Evolutionary conservation across 2,888 invertebrate species (phyloP).

Genomic region (Spilarctia lutea): DNA sequence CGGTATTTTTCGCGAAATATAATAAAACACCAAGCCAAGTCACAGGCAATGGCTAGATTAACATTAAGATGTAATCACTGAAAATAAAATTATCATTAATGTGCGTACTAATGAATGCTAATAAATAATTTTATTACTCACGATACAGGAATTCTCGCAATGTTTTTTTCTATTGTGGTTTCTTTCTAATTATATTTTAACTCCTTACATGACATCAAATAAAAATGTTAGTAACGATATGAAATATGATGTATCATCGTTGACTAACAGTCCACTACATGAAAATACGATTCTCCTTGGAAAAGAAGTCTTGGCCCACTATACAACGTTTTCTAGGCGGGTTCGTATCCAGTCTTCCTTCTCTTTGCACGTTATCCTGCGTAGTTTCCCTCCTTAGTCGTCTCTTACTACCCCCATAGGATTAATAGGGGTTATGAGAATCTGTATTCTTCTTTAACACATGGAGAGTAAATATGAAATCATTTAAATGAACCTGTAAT

Average conservation of each 20-base stretch:
- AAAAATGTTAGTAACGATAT: conserved; percentile 6
- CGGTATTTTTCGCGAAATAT: neutral
- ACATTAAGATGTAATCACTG: neutral
- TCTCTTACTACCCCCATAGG: no score
- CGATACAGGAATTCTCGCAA: conserved; percentile 21
- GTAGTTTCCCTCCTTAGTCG: no score
- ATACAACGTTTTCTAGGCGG: no score
- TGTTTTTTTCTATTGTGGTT: conserved; percentile 38
- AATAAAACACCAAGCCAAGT: neutral
- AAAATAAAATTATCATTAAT: conserved; percentile 1
- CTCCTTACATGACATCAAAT: conserved; percentile 7
- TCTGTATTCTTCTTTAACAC: no score
- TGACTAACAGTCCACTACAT: no score
- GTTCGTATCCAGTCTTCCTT: no score
- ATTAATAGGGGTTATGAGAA: no score
- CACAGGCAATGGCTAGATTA: neutral
- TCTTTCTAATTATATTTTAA: conserved; percentile 22
- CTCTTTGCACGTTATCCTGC: no score
- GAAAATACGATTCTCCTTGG: no score
- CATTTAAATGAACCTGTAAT: conserved; percentile 34
- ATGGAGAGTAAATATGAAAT: no score
- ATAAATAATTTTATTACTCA: conserved; percentile 21
- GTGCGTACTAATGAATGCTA: conserved; percentile 37
- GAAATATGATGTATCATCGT: conserved; percentile 22
- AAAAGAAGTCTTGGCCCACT: no score